Base-by-base conservation (phyloP, 2,888 invertebrate species). In the Monochamus alternatus region DNA sequence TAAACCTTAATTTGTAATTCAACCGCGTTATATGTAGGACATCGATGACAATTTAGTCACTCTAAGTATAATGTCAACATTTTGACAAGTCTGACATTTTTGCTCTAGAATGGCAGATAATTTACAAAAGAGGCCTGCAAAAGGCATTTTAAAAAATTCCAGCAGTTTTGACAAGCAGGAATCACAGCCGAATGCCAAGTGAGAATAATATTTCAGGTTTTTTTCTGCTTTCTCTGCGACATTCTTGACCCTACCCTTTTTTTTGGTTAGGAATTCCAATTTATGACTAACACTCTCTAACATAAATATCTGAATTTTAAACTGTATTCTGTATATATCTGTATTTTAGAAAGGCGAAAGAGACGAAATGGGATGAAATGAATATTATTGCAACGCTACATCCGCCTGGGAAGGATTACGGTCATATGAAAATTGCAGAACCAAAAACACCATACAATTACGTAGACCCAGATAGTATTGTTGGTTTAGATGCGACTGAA, bases 311-410 rank as follows among this genome's bases (percentile, higher is more conserved):
- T 31, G 7, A n/a, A 31, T n/a, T 32, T 44, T 52, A 30, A 12
- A n/a, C 60, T 60, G 62, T 65, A 80, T 83, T 81, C 30, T 67
- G 87, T 87, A 77, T 47, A 38, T 38, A 12, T 10, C 60, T 60
- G 65, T 65, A 80, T 84, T 81, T 43, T 67, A 87, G 87, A 76
- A 87, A 87, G 80, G 82, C 83, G 30, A 92, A 92, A 84, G 91
- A 92, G 83, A 92, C 97, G 86, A 95, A 97, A 91, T 98, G 97
- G 91, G 99, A 99, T 89, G 99, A 99, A 91, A 96, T 98, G 94
- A 99, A 99, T 90, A 99, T 99, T 81, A 92, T 99, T 84, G 98
- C 98, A 82, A 99, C 99, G 0, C 94, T 98, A 86, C 99, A 99
- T 91, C 99, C 99, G 59, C 92, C 96, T 31, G 97, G 97, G 88